These are phyloP conservation scores for Mormyrus proboscirostris DNA, from an alignment of 2,797 vertebrate genomes.

Conservation along the genomic window DNA sequence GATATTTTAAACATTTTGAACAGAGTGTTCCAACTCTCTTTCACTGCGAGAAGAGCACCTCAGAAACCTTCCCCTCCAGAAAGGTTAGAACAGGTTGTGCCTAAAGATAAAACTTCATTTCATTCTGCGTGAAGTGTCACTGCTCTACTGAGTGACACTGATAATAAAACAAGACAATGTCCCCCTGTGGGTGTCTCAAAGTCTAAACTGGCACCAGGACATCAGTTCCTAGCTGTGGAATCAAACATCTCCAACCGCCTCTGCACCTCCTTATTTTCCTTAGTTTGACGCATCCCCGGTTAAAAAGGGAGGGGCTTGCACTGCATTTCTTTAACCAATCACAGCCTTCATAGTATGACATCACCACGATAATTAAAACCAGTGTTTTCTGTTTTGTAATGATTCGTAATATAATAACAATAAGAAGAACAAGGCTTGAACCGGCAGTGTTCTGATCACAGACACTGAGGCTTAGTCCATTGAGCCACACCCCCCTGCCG, in stretches of 20 bases:
- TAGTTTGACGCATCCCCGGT: background rate
- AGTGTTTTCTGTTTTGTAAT: background rate
- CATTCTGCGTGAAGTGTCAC: slow-evolving; percentile 23
- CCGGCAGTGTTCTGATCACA: background rate
- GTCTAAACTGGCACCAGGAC: background rate
- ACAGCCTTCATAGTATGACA: background rate
- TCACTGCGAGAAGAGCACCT: background rate
- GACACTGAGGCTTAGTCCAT: background rate
- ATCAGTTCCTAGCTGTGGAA: slow-evolving; percentile 33
- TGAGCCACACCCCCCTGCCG: background rate
- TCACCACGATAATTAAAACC: background rate
- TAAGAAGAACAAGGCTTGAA: background rate
- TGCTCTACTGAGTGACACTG: background rate
- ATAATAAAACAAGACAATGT: slow-evolving; percentile 38
- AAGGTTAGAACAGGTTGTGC: background rate
- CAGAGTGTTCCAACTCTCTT: background rate
- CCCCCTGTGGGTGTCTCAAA: background rate
- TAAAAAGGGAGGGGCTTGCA: background rate
- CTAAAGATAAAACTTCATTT: slow-evolving; percentile 41
- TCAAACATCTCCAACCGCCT: slow-evolving; percentile 11
- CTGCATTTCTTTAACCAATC: background rate
- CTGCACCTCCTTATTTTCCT: background rate
- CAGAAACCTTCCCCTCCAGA: slow-evolving; percentile 5
- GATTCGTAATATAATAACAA: background rate
- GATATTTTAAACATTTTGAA: background rate